Conservation (phyloP, 30 jellyfish, hydroid and myxozoan species). For the Aurelia aurita region DNA sequence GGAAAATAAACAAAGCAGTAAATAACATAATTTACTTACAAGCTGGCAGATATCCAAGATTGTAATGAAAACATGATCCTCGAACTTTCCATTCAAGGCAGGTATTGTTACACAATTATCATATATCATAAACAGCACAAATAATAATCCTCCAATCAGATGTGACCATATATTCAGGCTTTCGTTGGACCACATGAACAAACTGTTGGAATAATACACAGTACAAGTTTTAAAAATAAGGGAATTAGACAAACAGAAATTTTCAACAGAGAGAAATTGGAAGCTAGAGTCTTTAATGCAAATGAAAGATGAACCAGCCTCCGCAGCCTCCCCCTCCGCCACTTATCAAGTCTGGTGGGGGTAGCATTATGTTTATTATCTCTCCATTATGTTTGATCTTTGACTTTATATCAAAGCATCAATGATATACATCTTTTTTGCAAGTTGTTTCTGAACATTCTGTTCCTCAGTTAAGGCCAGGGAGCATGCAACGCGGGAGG, state of each 20-base stretch:
- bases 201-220: slow-evolving; percentile 15
- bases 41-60: slow-evolving; percentile 64
- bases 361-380: too few species aligned
- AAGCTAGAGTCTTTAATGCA: too few species aligned
- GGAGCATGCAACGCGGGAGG: too few species aligned
- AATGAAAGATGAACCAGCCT: too few species aligned
- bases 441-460: too few species aligned
- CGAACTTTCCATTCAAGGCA: slow-evolving; percentile 17
- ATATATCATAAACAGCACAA: slow-evolving; percentile 36
- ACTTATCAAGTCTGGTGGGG: too few species aligned
- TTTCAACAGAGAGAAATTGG: background rate
- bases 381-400: too few species aligned
- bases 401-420: too few species aligned
- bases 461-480: too few species aligned
- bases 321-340: too few species aligned
- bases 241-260: background rate
- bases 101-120: slow-evolving; percentile 67
- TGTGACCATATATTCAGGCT: slow-evolving; percentile 93
- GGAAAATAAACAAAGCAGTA: background rate
- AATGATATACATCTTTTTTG: too few species aligned
- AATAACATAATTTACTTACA: slow-evolving; percentile 14
- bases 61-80: slow-evolving; percentile 78
- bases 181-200: slow-evolving; percentile 85
- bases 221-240: too few species aligned
- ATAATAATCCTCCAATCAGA: slow-evolving; percentile 83